Evolutionary conservation across 2,888 invertebrate genomes (phyloP).

Genomic region (Autographa gamma): DNA sequence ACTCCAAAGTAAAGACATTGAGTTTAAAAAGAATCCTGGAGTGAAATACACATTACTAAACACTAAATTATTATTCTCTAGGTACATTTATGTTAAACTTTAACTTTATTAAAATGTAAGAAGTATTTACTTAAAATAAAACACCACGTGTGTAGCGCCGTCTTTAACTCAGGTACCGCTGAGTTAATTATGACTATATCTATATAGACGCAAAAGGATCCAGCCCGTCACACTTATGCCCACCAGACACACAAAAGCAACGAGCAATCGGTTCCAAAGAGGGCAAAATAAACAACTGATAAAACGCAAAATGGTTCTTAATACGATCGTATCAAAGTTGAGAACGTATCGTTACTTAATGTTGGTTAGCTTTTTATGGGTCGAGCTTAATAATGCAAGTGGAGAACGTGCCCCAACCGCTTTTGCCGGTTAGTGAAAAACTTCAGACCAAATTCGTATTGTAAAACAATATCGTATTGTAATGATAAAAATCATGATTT

Average conservation of each 20-base stretch:
- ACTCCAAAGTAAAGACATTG: too few relatives aligned
- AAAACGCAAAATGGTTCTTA: constrained; percentile 75
- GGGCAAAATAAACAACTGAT: constrained; percentile 68
- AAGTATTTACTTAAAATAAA: constrained; percentile 41
- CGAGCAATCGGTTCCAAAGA: constrained; percentile 72
- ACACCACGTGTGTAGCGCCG: constrained; percentile 71
- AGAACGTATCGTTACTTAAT: constrained; percentile 61
- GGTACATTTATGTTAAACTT: not conserved
- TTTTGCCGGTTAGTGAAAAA: constrained; percentile 82
- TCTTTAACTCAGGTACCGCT: constrained; percentile 82
- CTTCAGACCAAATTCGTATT: constrained; percentile 66
- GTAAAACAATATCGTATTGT: constrained; percentile 56
- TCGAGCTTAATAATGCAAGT: constrained; percentile 74
- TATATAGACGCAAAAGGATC: constrained; percentile 83
- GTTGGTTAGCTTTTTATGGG: constrained; percentile 72
- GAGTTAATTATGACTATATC: constrained; percentile 82
- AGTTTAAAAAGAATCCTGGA: too few relatives aligned
- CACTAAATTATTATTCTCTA: not conserved
- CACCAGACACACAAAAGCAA: constrained; percentile 85
- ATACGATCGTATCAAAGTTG: constrained; percentile 69
- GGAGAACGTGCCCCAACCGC: constrained; percentile 87
- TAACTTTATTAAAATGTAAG: not conserved
- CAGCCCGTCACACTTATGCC: constrained; percentile 85
- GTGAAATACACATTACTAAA: too few relatives aligned
- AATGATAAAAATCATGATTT: constrained; percentile 36